Base-by-base conservation (phyloP, 2,888 invertebrate species). In the Trichogramma dendrolimi region DNA sequence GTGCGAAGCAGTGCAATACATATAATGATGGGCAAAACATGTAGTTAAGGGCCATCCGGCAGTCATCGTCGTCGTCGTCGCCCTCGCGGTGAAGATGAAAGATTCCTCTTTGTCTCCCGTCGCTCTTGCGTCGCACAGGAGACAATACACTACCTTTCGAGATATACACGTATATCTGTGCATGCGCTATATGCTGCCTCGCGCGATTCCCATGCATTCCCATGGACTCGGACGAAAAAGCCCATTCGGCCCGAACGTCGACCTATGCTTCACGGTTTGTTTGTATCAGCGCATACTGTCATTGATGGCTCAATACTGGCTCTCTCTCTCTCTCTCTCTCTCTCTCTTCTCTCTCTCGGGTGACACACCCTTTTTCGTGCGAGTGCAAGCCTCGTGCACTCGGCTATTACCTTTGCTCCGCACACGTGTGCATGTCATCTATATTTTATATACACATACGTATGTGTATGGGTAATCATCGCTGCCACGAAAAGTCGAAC, bases 401-500 rank as follows among this genome's bases (percentile, higher is more conserved):
- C 11, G 11, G 6, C 5, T 8, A 8, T 47, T 10, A 27, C 27
- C 10, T 5, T 47, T 5, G 5, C 7, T 60, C 56, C 27, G 42
- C 47, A 47, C 8, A 50, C 53, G 42, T 14, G 47, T 55, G 55
- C 60, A 40, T 58, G n/a, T 52, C 10, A 38, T 6, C 39, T 57
- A 14, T n/a, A 59, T 55, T 68, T 66, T 68, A 71, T 68, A 68
- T 69, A 69, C 69, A 67, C 69, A 70, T 67, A 66, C 47, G 6
- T 39, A 68, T 69, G 71, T 71, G 69, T 69, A 71, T 70, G 72
- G 73, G 73, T 73, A 71, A 71, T 72, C 70, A 71, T 71, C 65
- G 70, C 63, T 68, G 68, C 71, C 73, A 73, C 75, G 75, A 75
- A 75, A 75, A 75, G 73, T 75, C 75, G 75, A 75, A 75, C 73